These are phyloP conservation scores for Mus musculus DNA, from an alignment of 2,113 vertebrate genomes.

Conservation along the genomic window DNA sequence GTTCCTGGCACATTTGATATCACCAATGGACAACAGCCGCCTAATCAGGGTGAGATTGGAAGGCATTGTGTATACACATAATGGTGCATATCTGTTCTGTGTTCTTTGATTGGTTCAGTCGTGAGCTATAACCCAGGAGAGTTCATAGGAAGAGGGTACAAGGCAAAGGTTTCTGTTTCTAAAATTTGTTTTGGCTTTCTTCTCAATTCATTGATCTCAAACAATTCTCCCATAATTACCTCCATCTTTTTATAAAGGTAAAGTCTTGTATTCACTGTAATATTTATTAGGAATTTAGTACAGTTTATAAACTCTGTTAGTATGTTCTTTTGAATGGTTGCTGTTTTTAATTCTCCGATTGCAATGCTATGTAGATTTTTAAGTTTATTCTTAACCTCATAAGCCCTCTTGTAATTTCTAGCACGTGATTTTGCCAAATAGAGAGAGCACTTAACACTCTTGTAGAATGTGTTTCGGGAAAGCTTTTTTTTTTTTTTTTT, in stretches of 20 bases:
- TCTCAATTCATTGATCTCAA: conserved; percentile 2
- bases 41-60: neutral
- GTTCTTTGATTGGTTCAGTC: neutral
- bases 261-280: conserved; percentile 43
- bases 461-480: conserved; percentile 39
- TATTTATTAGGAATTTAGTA: conserved; percentile 48
- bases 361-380: neutral
- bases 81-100: neutral
- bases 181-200: conserved; percentile 7
- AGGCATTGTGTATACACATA: neutral
- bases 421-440: conserved; percentile 48
- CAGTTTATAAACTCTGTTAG: conserved; percentile 31
- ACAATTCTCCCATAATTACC: neutral
- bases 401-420: conserved; percentile 49
- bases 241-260: conserved; percentile 37
- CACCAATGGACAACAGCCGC: neutral
- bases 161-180: neutral
- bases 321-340: neutral
- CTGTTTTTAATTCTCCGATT: conserved; percentile 23
- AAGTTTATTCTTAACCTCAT: conserved; percentile 47
- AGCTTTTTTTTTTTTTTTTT: neutral
- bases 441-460: conserved; percentile 11
- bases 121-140: neutral
- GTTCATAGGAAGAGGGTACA: neutral
- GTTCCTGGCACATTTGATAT: neutral